Conservation (phyloP, 2,113 vertebrate species). For the Sula dactylatra region DNA sequence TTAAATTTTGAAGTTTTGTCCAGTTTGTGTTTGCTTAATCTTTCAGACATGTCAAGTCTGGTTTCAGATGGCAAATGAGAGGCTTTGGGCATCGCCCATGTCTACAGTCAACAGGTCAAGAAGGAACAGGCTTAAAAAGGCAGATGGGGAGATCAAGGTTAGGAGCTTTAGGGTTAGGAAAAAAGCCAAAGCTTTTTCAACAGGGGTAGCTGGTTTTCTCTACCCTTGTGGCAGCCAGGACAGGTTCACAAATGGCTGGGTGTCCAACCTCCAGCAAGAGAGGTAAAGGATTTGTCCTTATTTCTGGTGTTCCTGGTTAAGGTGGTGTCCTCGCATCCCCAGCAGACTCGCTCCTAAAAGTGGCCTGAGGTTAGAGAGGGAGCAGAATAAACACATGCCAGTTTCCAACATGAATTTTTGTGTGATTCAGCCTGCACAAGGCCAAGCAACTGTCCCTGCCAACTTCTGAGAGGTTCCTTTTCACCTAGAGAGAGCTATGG, state of each 20-base stretch:
- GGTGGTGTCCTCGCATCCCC: not conserved
- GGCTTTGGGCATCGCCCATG: not conserved
- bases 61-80: not conserved
- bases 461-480: not conserved
- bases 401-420: not conserved
- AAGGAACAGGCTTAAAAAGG: not conserved
- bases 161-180: not conserved
- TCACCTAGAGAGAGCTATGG: not conserved
- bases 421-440: not conserved
- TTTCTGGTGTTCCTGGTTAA: not conserved
- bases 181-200: not conserved
- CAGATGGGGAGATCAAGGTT: accelerated
- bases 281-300: not conserved
- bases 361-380: not conserved
- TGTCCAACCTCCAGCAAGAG: not conserved
- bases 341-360: not conserved
- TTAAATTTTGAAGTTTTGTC: not conserved
- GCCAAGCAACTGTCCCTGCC: not conserved
- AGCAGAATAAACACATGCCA: not conserved
- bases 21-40: not conserved
- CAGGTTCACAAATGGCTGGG: not conserved
- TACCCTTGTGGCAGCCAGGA: not conserved
- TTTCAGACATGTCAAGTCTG: not conserved
- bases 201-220: not conserved
- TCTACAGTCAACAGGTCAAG: not conserved